Evolutionary conservation across 2,113 vertebrate species (phyloP).

Genomic region (Talpa occidentalis): DNA sequence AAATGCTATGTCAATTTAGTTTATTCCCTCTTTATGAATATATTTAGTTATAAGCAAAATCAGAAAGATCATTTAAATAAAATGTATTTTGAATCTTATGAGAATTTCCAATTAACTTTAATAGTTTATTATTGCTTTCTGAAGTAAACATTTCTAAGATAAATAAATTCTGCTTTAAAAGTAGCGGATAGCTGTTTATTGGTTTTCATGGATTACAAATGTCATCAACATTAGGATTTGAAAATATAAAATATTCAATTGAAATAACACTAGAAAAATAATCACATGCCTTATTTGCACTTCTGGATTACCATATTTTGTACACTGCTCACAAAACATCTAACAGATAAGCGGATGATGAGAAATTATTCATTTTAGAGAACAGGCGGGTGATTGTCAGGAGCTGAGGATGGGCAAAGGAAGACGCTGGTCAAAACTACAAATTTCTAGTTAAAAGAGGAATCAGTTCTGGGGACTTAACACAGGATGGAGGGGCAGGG

Average conservation of each 20-base stretch:
- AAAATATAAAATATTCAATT: not conserved
- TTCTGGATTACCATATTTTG: not conserved
- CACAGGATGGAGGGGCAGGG: not conserved
- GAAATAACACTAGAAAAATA: not conserved
- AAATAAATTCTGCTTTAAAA: slow-evolving; percentile 10
- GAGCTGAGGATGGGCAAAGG: too few relatives aligned
- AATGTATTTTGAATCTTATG: not conserved
- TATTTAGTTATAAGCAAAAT: not conserved
- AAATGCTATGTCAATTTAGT: not conserved
- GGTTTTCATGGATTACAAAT: not conserved
- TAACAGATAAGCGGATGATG: not conserved
- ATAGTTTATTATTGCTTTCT: not conserved
- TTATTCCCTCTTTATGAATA: not conserved
- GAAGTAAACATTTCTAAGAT: slow-evolving; percentile 14
- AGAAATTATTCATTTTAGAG: not conserved
- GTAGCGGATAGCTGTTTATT: not conserved
- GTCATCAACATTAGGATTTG: not conserved
- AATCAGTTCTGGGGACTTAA: not conserved
- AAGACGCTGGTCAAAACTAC: not conserved
- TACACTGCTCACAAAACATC: not conserved
- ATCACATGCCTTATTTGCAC: not conserved
- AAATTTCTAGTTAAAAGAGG: not conserved
- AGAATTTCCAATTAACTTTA: not conserved
- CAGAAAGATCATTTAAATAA: not conserved
- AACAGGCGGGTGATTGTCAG: not conserved